Evolutionary conservation across 2,888 invertebrate genomes (phyloP).

Genomic region (Lycocerus yunnanus): DNA sequence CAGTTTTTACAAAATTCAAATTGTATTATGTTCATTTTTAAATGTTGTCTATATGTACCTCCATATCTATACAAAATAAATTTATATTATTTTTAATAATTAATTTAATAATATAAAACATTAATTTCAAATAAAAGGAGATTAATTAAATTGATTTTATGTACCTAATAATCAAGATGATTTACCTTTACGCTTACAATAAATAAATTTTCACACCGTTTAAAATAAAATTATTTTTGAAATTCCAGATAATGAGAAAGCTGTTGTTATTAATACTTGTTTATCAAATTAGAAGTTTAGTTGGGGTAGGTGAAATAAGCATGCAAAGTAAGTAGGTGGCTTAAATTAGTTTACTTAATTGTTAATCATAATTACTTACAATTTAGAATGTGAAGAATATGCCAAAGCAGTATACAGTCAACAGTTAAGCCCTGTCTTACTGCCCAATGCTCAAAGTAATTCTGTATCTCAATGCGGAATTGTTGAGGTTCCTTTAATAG

Average conservation of each 20-base stretch:
- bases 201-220: no score
- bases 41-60: no score
- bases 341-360: background rate
- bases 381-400: constrained; percentile 54
- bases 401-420: constrained; percentile 45
- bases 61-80: no score
- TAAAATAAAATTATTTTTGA: background rate
- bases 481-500: constrained; percentile 51
- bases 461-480: constrained; percentile 50
- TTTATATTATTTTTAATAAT: no score
- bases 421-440: constrained; percentile 47
- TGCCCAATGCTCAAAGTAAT: constrained; percentile 38
- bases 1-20: no score
- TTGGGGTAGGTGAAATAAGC: constrained; percentile 14
- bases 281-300: background rate
- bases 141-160: no score
- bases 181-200: no score
- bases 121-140: no score
- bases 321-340: constrained; percentile 10
- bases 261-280: background rate
- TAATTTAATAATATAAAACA: no score
- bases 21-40: no score
- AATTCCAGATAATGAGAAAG: background rate
- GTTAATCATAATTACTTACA: background rate
- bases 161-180: no score